phyloP scores from a whole-genome alignment of 64 coral and sea anemone species.

The Actinia tenebrosa region DNA sequence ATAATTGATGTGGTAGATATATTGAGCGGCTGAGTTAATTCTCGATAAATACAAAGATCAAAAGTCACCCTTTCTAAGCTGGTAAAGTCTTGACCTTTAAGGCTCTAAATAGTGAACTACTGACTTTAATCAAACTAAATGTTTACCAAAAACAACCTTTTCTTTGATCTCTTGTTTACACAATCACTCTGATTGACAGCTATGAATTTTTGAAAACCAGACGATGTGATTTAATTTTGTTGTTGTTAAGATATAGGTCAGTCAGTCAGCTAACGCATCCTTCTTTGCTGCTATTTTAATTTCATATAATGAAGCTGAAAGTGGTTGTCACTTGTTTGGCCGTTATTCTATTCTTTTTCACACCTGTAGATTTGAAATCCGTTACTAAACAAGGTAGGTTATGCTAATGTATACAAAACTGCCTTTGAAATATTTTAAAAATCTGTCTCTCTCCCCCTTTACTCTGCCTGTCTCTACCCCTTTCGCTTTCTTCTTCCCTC shows the following conservation, averaged over 20 bases:
- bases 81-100: not conserved
- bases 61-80: not conserved
- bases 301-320: not conserved
- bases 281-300: not conserved
- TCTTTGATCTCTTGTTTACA: conserved; percentile 6
- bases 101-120: not conserved
- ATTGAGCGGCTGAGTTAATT: not conserved
- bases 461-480: too few species aligned
- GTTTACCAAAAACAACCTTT: not conserved
- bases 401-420: not conserved
- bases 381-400: not conserved
- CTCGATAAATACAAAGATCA: not conserved
- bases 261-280: not conserved
- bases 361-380: not conserved
- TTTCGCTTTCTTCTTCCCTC: too few species aligned
- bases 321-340: not conserved
- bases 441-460: too few species aligned
- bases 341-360: not conserved
- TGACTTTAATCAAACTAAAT: not conserved
- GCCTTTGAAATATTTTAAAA: not conserved
- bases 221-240: not conserved
- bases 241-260: not conserved
- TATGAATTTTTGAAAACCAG: not conserved
- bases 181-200: conserved; percentile 1
- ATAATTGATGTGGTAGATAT: not conserved